These are phyloP conservation scores for Hylyphantes graminicola DNA, from an alignment of 1,140 invertebrate species.

Conservation along the genomic window DNA sequence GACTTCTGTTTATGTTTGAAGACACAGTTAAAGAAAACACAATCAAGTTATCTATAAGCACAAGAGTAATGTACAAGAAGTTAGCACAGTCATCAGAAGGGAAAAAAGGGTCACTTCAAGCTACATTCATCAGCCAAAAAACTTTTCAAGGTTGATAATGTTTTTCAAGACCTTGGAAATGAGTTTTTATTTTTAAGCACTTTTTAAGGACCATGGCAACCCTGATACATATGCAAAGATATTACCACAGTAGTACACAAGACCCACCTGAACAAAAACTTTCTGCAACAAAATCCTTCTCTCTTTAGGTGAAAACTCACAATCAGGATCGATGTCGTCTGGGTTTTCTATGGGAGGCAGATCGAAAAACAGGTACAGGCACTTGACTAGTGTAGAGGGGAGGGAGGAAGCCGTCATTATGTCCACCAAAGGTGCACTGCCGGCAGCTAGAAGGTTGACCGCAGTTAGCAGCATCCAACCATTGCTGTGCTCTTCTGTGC, in stretches of 20 bases:
- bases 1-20: too few relatives aligned
- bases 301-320: slow-evolving; percentile 91
- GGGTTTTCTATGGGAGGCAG: slow-evolving; percentile 76
- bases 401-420: slow-evolving; percentile 95
- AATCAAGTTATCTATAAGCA: too few relatives aligned
- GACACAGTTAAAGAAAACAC: too few relatives aligned
- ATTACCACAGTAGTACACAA: not conserved
- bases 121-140: too few relatives aligned
- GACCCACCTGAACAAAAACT: slow-evolving; percentile 92
- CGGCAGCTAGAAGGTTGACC: slow-evolving; percentile 85
- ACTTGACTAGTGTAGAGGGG: slow-evolving; percentile 98
- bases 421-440: slow-evolving; percentile 83
- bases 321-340: slow-evolving; percentile 78
- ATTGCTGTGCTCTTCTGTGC: slow-evolving; percentile 84
- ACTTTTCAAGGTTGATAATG: too few relatives aligned
- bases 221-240: too few relatives aligned
- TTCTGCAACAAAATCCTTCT: slow-evolving; percentile 92
- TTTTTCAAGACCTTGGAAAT: too few relatives aligned
- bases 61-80: too few relatives aligned
- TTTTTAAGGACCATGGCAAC: too few relatives aligned
- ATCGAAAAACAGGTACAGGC: slow-evolving; percentile 98
- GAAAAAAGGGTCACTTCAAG: too few relatives aligned
- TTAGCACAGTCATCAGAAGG: too few relatives aligned
- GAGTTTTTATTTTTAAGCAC: too few relatives aligned
- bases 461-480: slow-evolving; percentile 96